Evolutionary conservation across 2,113 vertebrate species (phyloP).

Genomic region (Mixornis gularis): DNA sequence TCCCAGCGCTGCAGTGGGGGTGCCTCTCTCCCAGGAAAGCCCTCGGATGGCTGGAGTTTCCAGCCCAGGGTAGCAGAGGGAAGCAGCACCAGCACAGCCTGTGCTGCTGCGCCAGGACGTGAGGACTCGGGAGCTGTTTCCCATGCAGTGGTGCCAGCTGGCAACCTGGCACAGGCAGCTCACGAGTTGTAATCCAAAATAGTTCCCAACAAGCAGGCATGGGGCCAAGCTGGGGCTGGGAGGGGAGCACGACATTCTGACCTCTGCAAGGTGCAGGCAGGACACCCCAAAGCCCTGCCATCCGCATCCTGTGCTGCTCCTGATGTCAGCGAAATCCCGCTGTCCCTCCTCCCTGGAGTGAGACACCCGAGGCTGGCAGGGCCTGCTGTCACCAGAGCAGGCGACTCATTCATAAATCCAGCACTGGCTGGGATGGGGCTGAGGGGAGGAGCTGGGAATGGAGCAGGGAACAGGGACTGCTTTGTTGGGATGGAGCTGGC

Average conservation of each 20-base stretch:
- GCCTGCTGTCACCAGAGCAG: background rate
- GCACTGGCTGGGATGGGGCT: background rate
- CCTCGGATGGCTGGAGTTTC: rapidly evolving
- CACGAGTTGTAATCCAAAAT: background rate
- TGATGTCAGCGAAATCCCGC: rapidly evolving
- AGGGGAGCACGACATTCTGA: rapidly evolving
- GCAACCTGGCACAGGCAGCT: background rate
- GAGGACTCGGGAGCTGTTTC: background rate
- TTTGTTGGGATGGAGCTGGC: background rate
- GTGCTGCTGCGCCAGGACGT: rapidly evolving
- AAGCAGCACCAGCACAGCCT: background rate
- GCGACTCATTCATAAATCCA: slow-evolving; percentile 28
- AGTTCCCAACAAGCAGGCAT: background rate
- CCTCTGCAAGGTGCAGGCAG: rapidly evolving
- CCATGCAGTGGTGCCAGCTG: background rate
- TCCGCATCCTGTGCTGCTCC: background rate
- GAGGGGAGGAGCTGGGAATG: background rate
- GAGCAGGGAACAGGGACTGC: background rate
- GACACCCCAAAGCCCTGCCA: background rate
- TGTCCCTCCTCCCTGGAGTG: background rate
- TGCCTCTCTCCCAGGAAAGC: background rate
- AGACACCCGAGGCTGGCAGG: background rate
- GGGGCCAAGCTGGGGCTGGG: background rate
- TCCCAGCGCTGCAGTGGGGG: background rate
- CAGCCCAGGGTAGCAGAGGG: background rate